Evolutionary conservation across 2,888 invertebrate species (phyloP), one percentile per base, ranked within the genome.

Genomic region (Lepetodrilus schrolli): DNA sequence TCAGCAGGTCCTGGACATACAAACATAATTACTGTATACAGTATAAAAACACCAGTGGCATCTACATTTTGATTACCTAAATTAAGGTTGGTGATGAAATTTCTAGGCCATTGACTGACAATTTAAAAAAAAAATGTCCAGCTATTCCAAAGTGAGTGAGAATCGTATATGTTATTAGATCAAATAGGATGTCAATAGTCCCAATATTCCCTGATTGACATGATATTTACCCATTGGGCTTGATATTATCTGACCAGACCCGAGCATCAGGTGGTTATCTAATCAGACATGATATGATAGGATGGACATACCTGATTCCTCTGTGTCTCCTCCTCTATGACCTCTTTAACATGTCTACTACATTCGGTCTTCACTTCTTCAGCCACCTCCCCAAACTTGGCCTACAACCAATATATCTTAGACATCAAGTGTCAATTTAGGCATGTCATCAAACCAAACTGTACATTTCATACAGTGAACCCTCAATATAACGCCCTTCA

Each of bases 1-100:
- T 34, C 71, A 81, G 74, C 30, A 75, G 66, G 47, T 76, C 75
- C 80, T 80, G 74, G 2, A 66, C 21, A 70, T 17, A 71, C 13
- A 49, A 66, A 43, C 4, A 58, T 13, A 8, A 10, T 13, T 13
- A 17, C 43, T 17, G 17, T 17, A 0, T 43, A 13, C 3, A 43
- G n/a, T 10, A 43, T 17, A 13, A 10, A 2, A 43, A 58, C 23
- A 21, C 10, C 51, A 51, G 51, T 51, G 1, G 23, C 23, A 5
- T 5, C 23, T 8, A 17, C 10, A 17, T n/a, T 13, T 13, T 13
- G 20, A 7, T 49, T 38, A 38, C 7, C 7, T 8, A 8, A 38
- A 38, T 8, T 8, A 38, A 38, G 7, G 10, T 17, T 49, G n/a
- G n/a, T 49, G 17, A 13, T 7, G 17, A 13, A 49, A 7, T n/a